phyloP scores from a whole-genome alignment of 2,797 vertebrate genomes.

The Leptodactylus fallax region DNA sequence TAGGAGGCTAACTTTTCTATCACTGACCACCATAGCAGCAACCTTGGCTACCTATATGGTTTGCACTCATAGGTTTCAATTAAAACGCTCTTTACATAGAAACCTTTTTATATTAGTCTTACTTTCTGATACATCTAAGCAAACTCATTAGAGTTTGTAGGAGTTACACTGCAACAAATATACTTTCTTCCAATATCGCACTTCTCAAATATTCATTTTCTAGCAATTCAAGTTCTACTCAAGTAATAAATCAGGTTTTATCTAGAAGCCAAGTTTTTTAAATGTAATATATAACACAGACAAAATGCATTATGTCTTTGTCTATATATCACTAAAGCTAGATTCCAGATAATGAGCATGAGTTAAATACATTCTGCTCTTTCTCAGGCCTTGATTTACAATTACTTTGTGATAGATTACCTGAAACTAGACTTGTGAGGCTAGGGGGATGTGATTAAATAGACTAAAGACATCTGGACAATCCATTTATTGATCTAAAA shows the following conservation, averaged over 20 bases:
- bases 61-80: neutral
- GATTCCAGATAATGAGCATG: slow-evolving; percentile 62
- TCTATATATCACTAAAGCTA: slow-evolving; percentile 61
- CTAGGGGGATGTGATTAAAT: slow-evolving; percentile 89
- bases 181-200: neutral
- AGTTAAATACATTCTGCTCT: slow-evolving; percentile 68
- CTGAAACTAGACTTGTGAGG: slow-evolving; percentile 84
- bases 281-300: slow-evolving; percentile 36
- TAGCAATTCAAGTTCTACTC: slow-evolving; percentile 1
- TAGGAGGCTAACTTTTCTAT: too few species aligned
- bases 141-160: neutral
- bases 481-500: slow-evolving; percentile 80
- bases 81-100: neutral
- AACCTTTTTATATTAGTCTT: neutral
- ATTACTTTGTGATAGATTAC: slow-evolving; percentile 89
- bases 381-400: slow-evolving; percentile 81
- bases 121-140: neutral
- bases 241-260: slow-evolving; percentile 33
- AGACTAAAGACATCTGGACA: slow-evolving; percentile 93
- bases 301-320: slow-evolving; percentile 36
- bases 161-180: neutral
- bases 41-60: neutral
- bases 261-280: slow-evolving; percentile 26
- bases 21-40: neutral
- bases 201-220: slow-evolving; percentile 2